Evolutionary conservation across 2,888 invertebrate genomes (phyloP).

Genomic region (Rosalia funebris): DNA sequence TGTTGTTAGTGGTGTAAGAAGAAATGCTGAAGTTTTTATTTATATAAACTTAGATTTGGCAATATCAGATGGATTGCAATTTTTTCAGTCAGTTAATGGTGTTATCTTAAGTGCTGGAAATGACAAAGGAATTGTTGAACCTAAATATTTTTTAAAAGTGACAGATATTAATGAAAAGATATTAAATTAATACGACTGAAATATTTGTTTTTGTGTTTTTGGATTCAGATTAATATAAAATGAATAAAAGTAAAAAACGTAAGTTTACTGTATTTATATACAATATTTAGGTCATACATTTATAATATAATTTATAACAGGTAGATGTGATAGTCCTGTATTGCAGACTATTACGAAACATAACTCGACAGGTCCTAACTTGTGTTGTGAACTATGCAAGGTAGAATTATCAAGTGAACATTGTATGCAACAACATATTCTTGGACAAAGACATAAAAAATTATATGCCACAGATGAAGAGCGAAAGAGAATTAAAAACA

Average conservation of each 20-base stretch:
- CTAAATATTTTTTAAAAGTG: constrained; percentile 76
- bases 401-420: constrained; percentile 21
- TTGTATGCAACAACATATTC: constrained; percentile 34
- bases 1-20: constrained; percentile 75
- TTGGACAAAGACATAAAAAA: constrained; percentile 40
- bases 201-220: too few species aligned
- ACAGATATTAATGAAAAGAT: constrained; percentile 32
- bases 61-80: constrained; percentile 70
- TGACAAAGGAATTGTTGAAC: constrained; percentile 70
- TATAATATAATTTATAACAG: too few species aligned
- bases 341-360: too few species aligned
- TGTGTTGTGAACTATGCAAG: too few species aligned
- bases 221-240: too few species aligned
- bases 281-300: too few species aligned
- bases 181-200: too few species aligned
- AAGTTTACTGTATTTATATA: too few species aligned
- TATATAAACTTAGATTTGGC: constrained; percentile 74
- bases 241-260: too few species aligned
- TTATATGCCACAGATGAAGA: constrained; percentile 23
- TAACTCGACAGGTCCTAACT: too few species aligned
- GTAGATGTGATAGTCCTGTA: too few species aligned
- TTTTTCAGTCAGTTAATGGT: constrained; percentile 79
- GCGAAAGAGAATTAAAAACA: constrained; percentile 19
- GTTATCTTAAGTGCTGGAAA: constrained; percentile 80
- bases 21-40: constrained; percentile 72